Conservation (phyloP, 1,140 invertebrate species). For the Hypsibius dujardini region DNA sequence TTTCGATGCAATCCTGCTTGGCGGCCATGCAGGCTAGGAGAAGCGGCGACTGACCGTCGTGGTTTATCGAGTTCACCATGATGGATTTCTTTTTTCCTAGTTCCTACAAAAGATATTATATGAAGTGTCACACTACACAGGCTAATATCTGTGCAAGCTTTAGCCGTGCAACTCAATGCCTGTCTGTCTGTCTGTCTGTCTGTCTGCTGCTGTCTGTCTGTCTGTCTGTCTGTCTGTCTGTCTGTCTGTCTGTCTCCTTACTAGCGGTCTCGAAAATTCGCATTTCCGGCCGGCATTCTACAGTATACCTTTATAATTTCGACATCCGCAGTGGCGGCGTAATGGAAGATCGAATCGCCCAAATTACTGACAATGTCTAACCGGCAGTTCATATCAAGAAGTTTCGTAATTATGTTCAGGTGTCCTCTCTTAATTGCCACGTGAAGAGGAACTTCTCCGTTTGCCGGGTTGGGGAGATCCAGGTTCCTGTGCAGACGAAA, state of each 20-base stretch:
- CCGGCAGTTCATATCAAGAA: conserved; percentile 24
- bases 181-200: no score
- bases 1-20: conserved; percentile 15
- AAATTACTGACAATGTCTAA: conserved; percentile 24
- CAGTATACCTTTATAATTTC: conserved; percentile 28
- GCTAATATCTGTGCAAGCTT: no score
- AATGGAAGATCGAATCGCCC: conserved; percentile 26
- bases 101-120: neutral
- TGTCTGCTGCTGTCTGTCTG: no score
- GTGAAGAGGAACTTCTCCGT: conserved; percentile 25
- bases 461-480: conserved; percentile 21
- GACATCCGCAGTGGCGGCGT: conserved; percentile 26
- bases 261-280: no score
- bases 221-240: no score
- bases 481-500: neutral
- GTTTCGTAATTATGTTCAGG: conserved; percentile 22
- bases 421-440: conserved; percentile 26
- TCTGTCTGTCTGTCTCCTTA: no score
- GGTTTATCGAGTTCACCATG: neutral
- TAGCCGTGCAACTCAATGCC: no score
- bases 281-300: neutral
- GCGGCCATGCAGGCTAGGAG: conserved; percentile 15
- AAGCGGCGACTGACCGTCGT: neutral
- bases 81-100: neutral
- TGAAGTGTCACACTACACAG: no score